phyloP scores from a whole-genome alignment of 2,113 vertebrate species.

The Neomonachus schauinslandi region DNA sequence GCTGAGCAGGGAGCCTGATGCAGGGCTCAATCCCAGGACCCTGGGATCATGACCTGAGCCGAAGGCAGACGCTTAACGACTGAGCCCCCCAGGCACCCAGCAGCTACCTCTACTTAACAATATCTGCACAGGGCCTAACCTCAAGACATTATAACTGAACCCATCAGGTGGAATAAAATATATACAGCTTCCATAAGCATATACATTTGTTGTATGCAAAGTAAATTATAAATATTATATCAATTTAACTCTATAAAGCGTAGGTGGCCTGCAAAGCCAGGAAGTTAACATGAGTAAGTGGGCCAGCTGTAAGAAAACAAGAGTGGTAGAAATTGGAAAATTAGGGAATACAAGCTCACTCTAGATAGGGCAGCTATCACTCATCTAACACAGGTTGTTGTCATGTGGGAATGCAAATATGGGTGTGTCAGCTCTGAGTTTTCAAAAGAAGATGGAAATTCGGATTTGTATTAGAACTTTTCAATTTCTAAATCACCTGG shows the following conservation, averaged over 20 bases:
- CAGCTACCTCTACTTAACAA: background rate
- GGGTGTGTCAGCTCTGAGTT: background rate
- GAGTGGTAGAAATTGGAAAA: background rate
- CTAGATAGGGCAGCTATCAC: background rate
- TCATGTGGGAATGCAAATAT: background rate
- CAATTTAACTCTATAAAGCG: slow-evolving; percentile 7
- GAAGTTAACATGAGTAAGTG: background rate
- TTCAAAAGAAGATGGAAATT: background rate
- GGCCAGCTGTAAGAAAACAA: background rate
- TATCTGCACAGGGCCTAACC: background rate
- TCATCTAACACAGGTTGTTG: background rate
- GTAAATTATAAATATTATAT: background rate
- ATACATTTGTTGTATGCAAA: background rate
- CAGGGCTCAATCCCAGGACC: too few relatives aligned
- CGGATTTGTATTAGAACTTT: background rate
- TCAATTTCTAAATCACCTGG: background rate
- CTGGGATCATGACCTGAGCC: too few relatives aligned
- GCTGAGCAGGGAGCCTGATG: too few relatives aligned
- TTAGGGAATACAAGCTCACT: background rate
- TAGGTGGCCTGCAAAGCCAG: background rate
- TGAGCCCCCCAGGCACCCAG: background rate
- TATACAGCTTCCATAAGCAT: background rate
- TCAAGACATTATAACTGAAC: background rate
- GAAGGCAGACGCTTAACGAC: background rate
- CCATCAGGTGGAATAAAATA: background rate